Evolutionary conservation across 2,113 vertebrate genomes (phyloP).

Genomic region (Taxidea taxus): DNA sequence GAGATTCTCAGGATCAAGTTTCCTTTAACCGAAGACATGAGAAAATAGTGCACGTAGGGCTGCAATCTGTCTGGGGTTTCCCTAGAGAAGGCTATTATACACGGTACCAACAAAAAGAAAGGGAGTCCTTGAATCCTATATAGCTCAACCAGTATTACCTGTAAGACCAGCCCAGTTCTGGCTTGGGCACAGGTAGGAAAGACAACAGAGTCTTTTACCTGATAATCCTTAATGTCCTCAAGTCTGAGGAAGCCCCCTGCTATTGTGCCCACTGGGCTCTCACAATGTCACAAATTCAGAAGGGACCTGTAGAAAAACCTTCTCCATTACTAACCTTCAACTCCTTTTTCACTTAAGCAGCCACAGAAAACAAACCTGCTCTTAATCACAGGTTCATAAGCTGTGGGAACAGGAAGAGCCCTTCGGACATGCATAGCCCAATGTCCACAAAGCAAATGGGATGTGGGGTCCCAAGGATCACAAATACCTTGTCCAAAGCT

Average conservation of each 20-base stretch:
- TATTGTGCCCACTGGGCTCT: slow-evolving; percentile 64
- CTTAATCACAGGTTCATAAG: neutral
- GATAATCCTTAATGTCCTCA: neutral
- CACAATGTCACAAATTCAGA: neutral
- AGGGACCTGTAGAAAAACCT: slow-evolving; percentile 46
- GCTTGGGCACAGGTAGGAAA: neutral
- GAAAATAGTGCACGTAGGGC: neutral
- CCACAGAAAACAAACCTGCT: neutral
- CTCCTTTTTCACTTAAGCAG: neutral
- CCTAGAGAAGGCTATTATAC: rapidly evolving
- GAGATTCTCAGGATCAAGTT: neutral
- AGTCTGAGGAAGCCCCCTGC: slow-evolving; percentile 43
- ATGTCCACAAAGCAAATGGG: neutral
- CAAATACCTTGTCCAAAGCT: neutral
- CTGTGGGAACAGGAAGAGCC: neutral
- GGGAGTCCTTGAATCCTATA: neutral
- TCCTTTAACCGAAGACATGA: neutral
- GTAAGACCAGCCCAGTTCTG: rapidly evolving
- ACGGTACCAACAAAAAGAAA: neutral
- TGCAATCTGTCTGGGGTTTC: neutral
- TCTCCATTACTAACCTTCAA: neutral
- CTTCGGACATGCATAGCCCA: neutral
- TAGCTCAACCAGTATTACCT: rapidly evolving
- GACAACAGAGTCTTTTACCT: neutral
- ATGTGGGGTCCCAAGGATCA: neutral